A percentile compares a stretch with the other conserved stretches of the same genome.
phyloP scores from a whole-genome alignment of 2,113 vertebrate genomes.

The Dasypus novemcinctus region DNA sequence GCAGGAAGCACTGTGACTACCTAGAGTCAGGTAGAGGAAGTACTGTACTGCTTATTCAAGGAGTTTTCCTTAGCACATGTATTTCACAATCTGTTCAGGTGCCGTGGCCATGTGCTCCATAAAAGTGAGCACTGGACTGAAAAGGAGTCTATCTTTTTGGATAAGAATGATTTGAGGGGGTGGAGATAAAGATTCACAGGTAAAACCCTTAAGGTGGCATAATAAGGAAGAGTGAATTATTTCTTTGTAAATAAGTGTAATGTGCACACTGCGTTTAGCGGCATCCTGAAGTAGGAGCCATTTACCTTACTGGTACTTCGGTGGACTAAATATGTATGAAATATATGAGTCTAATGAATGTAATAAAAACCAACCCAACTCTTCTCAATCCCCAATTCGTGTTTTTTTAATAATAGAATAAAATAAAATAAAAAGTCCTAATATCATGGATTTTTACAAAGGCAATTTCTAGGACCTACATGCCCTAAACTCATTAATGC shows the following conservation, averaged over 20 bases:
- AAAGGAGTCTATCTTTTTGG: not conserved
- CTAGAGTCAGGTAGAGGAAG: not conserved
- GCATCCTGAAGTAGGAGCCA: not conserved
- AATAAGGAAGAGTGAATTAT: not conserved
- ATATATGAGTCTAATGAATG: not conserved
- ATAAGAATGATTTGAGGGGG: not conserved
- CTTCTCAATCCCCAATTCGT: not conserved
- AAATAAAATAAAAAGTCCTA: too few species aligned
- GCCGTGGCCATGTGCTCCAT: not conserved
- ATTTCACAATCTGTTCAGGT: not conserved
- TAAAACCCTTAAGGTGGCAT: not conserved
- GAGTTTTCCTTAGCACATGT: not conserved
- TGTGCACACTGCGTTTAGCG: not conserved
- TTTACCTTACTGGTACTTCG: not conserved
- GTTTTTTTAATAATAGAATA: not conserved
- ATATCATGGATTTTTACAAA: not conserved
- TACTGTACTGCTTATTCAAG: not conserved
- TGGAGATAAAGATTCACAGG: not conserved
- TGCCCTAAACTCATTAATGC: not conserved
- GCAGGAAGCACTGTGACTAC: not conserved
- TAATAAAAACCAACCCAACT: not conserved
- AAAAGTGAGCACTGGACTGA: not conserved
- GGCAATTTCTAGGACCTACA: not conserved
- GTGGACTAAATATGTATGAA: not conserved
- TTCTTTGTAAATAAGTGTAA: constrained; percentile 2